Evolutionary conservation across 2,888 invertebrate species (phyloP).

Genomic region (Cotesia congregata): DNA sequence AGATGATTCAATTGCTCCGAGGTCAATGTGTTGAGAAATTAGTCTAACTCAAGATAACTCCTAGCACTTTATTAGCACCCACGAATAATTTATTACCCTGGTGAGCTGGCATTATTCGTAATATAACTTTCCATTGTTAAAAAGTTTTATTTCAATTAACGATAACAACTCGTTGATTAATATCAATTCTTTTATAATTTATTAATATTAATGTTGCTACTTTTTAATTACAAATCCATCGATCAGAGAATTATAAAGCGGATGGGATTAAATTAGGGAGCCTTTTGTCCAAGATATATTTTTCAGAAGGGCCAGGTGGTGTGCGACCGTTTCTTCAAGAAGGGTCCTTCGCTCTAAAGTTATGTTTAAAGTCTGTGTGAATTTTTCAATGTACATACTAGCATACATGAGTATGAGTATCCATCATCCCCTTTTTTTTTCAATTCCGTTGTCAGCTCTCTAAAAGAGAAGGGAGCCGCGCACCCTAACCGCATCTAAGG

Average conservation of each 20-base stretch:
- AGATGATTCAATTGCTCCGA: conserved; percentile 64
- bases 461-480: neutral
- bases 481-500: conserved; percentile 15
- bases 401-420: conserved; percentile 5
- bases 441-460: neutral
- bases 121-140: no score
- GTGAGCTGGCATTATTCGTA: neutral
- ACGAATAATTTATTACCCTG: conserved; percentile 26
- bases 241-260: conserved; percentile 11
- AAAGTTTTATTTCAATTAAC: no score
- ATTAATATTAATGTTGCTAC: no score
- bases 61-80: conserved; percentile 26
- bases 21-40: conserved; percentile 52
- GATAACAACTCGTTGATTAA: no score
- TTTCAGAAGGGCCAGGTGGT: conserved; percentile 62
- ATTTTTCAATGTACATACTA: conserved; percentile 8
- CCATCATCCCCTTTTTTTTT: conserved; percentile 32
- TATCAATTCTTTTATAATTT: no score
- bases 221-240: no score
- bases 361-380: neutral
- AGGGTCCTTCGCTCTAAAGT: conserved; percentile 55
- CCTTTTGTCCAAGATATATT: conserved; percentile 13
- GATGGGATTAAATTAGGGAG: conserved; percentile 19
- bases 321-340: conserved; percentile 61
- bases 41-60: conserved; percentile 25